phyloP scores from a whole-genome alignment of 2,888 invertebrate genomes.

The Acleris laterana region DNA sequence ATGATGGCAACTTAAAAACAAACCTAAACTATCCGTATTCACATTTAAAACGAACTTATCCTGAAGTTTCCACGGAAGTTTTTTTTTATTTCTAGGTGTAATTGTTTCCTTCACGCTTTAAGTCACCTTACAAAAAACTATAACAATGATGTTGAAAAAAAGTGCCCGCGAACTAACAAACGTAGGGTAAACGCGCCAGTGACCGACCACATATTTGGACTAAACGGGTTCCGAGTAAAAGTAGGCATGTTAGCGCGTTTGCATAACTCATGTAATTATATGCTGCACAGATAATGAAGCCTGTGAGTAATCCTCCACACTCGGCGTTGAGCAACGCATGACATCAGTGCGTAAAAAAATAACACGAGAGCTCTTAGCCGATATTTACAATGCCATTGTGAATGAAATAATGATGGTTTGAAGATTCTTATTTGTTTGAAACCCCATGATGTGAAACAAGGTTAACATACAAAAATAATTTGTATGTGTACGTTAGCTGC shows the following conservation, averaged over 20 bases:
- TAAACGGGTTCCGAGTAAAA: slow-evolving; percentile 10
- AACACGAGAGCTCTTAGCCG: neutral
- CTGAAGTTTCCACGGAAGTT: too few relatives aligned
- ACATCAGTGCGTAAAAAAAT: slow-evolving; percentile 22
- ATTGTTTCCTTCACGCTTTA: neutral
- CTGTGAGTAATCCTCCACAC: slow-evolving; percentile 49
- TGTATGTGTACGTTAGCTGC: too few relatives aligned
- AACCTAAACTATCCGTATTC: too few relatives aligned
- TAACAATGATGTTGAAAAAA: neutral
- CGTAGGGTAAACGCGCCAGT: slow-evolving; percentile 46
- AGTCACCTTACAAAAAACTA: neutral
- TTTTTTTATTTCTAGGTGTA: too few relatives aligned
- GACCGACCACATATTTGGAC: slow-evolving; percentile 42
- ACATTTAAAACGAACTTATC: too few relatives aligned
- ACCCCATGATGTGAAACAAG: too few relatives aligned
- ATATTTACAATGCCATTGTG: slow-evolving; percentile 4
- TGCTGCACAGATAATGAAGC: slow-evolving; percentile 42
- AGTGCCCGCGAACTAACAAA: slow-evolving; percentile 1
- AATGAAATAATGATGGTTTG: neutral
- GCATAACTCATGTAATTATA: slow-evolving; percentile 51
- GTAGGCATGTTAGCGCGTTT: slow-evolving; percentile 42
- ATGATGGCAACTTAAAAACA: too few relatives aligned
- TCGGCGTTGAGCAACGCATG: slow-evolving; percentile 46
- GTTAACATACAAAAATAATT: too few relatives aligned
- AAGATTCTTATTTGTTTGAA: too few relatives aligned